A percentile compares a stretch with the other conserved stretches of the same genome.
These are phyloP conservation scores for Phymastichus coffea DNA, from an alignment of 1,140 invertebrate species.

Conservation along the genomic window DNA sequence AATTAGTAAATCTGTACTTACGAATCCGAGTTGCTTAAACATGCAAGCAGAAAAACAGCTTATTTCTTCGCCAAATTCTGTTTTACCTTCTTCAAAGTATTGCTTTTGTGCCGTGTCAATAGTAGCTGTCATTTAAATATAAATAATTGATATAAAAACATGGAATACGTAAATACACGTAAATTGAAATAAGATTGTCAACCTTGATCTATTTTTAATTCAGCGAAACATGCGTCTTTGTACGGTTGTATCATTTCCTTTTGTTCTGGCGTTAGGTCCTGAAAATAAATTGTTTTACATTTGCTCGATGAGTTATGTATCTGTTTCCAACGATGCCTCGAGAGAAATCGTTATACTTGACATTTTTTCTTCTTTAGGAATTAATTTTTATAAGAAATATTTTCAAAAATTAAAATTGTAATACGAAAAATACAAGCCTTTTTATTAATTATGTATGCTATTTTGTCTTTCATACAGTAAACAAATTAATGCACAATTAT, in stretches of 20 bases:
- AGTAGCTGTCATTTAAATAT: not conserved
- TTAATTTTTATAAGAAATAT: no score
- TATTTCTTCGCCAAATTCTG: not conserved
- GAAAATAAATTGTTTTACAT: no score
- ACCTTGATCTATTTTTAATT: not conserved
- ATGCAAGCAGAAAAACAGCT: slow-evolving; percentile 2
- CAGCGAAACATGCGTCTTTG: not conserved
- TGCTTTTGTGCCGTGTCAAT: not conserved
- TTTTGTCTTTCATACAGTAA: no score
- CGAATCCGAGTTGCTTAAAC: not conserved
- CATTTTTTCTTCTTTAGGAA: no score
- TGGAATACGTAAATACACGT: no score
- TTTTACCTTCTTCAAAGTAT: not conserved
- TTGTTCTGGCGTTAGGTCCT: not conserved
- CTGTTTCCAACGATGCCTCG: no score
- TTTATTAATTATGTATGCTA: no score
- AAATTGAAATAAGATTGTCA: not conserved
- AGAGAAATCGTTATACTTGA: no score
- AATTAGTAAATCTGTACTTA: not conserved
- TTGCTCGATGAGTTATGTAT: no score
- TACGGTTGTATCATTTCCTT: not conserved
- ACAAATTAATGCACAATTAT: no score
- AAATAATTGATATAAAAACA: not conserved
- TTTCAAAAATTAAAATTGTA: no score
- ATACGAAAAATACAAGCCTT: no score